Evolutionary conservation across 2,888 invertebrate genomes (phyloP), one percentile per base, ranked within the genome.

Genomic region (Dryomyza anilis): DNA sequence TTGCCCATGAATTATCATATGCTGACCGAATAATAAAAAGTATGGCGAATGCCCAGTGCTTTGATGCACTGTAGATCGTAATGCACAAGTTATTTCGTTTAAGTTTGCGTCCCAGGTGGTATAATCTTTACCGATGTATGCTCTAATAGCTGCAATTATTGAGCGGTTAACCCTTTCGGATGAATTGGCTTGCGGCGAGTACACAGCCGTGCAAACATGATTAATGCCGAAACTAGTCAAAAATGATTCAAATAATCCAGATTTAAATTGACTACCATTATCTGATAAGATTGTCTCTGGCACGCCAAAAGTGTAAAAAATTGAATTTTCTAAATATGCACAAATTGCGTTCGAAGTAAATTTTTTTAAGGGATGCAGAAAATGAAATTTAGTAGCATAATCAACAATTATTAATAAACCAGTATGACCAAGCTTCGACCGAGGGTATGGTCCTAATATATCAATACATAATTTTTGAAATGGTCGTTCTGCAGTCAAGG

Each of bases 131-230:
- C 62, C 56, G 16, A 71, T 21, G 23, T 59, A 67, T 3, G 65
- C 48, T n/a, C 67, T 36, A 16, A 70, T 68, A 21, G 65, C 65
- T 0, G 65, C 65, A 25, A 69, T 56, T 36, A 67, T 39, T 2
- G 65, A 65, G 1, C 69, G 61, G 48, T 69, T 67, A 10, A 69
- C 61, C 2, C 67, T 46, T 29, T 69, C 69, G 8, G 48, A 30
- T 19, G 33, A 21, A 30, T 60, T 30, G 14, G 50, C 12, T 29
- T 46, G 46, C 16, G 46, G 46, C 7, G 21, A 46, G 23, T 46
- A 46, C 5, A 46, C n/a, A n/a, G 46, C 48, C 33, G 29, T 46
- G 30, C 59, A 66, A 1, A 50, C 45, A 23, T 66, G 68, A 1
- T n/a, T 16, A n/a, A 66, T 21, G 0, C 67, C 69, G 43, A 53